These are phyloP conservation scores for Papilio demoleus DNA, from an alignment of 2,888 invertebrate species.

Conservation along the genomic window DNA sequence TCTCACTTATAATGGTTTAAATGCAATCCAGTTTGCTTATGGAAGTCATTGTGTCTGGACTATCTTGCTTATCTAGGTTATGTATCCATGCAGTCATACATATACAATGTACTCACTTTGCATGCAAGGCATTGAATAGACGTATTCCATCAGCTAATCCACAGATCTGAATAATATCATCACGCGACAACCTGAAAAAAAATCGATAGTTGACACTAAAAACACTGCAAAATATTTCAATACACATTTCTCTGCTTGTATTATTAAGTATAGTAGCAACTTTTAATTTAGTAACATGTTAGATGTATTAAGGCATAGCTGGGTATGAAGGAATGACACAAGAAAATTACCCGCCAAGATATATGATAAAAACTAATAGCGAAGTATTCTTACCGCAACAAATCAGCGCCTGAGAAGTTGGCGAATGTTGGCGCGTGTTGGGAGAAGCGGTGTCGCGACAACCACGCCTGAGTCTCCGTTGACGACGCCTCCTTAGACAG, in stretches of 20 bases:
- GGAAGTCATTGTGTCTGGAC: no score
- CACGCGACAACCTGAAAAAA: conserved; percentile 87
- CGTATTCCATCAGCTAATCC: conserved; percentile 97
- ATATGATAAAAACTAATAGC: no score
- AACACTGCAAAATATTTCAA: no score
- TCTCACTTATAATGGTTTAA: no score
- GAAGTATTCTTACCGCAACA: conserved; percentile 89
- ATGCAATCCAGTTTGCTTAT: no score
- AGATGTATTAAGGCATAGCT: no score
- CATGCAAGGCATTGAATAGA: conserved; percentile 94
- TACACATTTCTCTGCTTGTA: no score
- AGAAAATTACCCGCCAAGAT: no score
- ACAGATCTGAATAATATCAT: conserved; percentile 97
- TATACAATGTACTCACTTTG: conserved; percentile 85
- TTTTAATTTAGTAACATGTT: no score
- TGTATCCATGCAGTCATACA: neutral
- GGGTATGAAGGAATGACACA: no score
- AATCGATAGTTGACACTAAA: neutral
- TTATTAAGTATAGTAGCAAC: no score
- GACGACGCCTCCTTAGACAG: conserved; percentile 88
- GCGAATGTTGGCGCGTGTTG: conserved; percentile 90
- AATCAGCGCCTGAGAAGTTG: conserved; percentile 94
- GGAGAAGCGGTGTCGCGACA: conserved; percentile 90
- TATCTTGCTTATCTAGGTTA: no score
- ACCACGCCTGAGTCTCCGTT: conserved; percentile 90